A percentile compares a stretch with the other conserved stretches of the same genome.
Conservation (phyloP, 2,888 invertebrate genomes). For the Tholera decimalis region DNA sequence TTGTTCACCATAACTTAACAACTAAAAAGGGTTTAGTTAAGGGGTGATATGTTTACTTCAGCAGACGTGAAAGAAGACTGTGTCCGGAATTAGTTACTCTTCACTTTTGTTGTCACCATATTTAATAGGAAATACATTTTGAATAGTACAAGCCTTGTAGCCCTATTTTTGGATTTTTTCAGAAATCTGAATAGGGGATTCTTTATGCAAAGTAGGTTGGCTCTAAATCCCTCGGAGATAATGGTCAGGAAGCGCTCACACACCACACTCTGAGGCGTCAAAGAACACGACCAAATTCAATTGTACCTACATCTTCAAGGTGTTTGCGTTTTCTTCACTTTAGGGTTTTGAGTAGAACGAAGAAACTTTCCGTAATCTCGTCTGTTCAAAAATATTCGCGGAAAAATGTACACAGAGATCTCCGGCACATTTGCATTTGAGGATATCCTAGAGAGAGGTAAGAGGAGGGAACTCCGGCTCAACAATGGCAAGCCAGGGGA, state of each 20-base stretch:
- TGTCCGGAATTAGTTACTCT: neutral
- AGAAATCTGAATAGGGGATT: constrained; percentile 36
- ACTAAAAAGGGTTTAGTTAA: no score
- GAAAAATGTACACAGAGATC: no score
- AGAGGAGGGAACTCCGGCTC: no score
- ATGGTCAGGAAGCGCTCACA: constrained; percentile 19
- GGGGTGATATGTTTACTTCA: no score
- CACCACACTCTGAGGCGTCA: neutral
- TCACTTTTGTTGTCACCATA: neutral
- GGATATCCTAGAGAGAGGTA: no score
- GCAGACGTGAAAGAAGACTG: no score
- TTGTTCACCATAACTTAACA: no score
- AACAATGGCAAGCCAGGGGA: no score
- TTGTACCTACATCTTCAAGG: constrained; percentile 2
- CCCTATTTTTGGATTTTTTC: constrained; percentile 35
- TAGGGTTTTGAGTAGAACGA: no score
- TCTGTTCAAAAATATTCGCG: no score
- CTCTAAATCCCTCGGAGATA: constrained; percentile 27
- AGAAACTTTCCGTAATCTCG: no score
- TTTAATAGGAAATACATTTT: constrained; percentile 24
- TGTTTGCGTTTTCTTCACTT: neutral
- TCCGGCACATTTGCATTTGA: no score
- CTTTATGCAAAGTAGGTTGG: constrained; percentile 47
- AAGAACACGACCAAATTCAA: neutral
- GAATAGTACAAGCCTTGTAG: constrained; percentile 13